Evolutionary conservation across 2,888 invertebrate genomes (phyloP).

Genomic region (Hemistola chrysoprasaria): DNA sequence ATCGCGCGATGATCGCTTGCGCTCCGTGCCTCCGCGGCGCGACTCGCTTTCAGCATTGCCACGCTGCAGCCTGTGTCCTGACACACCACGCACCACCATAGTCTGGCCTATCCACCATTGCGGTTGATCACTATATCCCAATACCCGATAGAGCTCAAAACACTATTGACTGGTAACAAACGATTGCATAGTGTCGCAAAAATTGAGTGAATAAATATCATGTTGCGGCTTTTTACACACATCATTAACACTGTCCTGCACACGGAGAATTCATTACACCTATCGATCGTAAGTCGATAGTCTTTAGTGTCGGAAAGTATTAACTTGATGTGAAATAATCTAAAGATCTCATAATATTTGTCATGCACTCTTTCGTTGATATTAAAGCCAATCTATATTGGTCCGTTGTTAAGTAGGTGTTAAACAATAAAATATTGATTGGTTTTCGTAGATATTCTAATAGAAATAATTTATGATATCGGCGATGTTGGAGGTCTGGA

Average conservation of each 20-base stretch:
- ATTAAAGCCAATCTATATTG: no score
- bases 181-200: slow-evolving; percentile 52
- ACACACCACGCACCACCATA: slow-evolving; percentile 30
- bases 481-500: not conserved
- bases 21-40: slow-evolving; percentile 24
- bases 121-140: slow-evolving; percentile 7
- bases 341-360: no score
- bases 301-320: slow-evolving; percentile 14
- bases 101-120: slow-evolving; percentile 17
- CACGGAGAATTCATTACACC: slow-evolving; percentile 47
- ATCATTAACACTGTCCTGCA: slow-evolving; percentile 38
- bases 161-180: slow-evolving; percentile 45
- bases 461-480: not conserved
- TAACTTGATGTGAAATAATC: slow-evolving; percentile 11
- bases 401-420: no score
- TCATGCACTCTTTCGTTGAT: no score
- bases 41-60: slow-evolving; percentile 20
- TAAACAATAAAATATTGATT: not conserved
- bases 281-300: slow-evolving; percentile 34
- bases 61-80: slow-evolving; percentile 20
- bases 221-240: slow-evolving; percentile 52
- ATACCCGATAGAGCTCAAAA: slow-evolving; percentile 39
- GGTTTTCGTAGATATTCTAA: slow-evolving; percentile 2
- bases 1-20: slow-evolving; percentile 44
- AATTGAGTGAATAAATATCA: slow-evolving; percentile 55